Evolutionary conservation across 2,797 vertebrate genomes (phyloP).

Genomic region (Dryobates pubescens): DNA sequence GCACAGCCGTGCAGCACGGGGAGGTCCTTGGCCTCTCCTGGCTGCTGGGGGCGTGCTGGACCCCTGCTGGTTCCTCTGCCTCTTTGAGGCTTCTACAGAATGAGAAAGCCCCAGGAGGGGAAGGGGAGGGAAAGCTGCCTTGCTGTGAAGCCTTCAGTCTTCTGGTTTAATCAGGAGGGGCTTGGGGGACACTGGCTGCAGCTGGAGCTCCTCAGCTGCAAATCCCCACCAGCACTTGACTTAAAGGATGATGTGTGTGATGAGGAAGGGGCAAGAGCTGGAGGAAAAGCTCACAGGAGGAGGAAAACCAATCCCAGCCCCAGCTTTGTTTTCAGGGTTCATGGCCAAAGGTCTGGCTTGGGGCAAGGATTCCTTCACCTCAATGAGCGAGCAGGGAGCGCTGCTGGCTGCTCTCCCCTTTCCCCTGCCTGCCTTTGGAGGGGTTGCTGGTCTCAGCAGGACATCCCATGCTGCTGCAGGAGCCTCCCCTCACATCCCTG

Average conservation of each 20-base stretch:
- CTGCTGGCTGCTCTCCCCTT: neutral
- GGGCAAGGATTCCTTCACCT: neutral
- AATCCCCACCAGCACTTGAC: accelerated
- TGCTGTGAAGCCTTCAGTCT: neutral
- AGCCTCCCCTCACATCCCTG: neutral
- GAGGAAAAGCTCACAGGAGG: neutral
- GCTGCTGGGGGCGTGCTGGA: neutral
- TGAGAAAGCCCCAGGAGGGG: neutral
- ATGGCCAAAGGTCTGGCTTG: neutral
- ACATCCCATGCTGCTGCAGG: neutral
- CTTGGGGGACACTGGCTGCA: neutral
- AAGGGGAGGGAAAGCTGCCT: neutral
- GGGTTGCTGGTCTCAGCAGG: accelerated
- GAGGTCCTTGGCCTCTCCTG: neutral
- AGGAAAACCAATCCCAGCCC: neutral
- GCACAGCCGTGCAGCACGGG: accelerated
- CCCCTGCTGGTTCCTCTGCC: accelerated
- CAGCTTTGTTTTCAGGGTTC: neutral
- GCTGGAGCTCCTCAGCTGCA: neutral
- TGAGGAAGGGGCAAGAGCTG: neutral
- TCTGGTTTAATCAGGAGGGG: neutral
- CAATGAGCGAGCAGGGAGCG: accelerated
- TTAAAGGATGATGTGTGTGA: neutral
- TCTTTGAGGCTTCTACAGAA: neutral
- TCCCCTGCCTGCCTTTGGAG: accelerated